Base-by-base conservation (phyloP, 2,888 invertebrate genomes). In the Amphiduros pacificus region DNA sequence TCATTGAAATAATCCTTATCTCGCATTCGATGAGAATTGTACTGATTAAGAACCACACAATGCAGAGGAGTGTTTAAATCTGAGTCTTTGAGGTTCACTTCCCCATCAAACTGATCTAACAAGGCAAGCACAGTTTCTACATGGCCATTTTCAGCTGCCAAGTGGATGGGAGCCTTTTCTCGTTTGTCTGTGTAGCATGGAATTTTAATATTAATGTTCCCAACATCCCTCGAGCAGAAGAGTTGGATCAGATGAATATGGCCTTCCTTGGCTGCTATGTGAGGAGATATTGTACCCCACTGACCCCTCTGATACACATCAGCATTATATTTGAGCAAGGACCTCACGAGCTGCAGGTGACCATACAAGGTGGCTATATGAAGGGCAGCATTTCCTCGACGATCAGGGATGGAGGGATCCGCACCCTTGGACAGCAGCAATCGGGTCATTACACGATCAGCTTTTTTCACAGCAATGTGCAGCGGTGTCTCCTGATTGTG, bases 191-290 rank as follows among this genome's bases (percentile, higher is more conserved):
- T 55, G 32, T 60, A 71, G 41, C 72, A 72, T 2, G 72, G 68
- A 11, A 71, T 64, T 57, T 70, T 71, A 9, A 68, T 61, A 60
- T 71, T 71, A 20, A 70, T 67, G 49, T 65, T 63, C 9, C 63
- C 66, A 2, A 62, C 44, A 54, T 71, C 67, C 11, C 56, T 40
- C 11, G 66, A 57, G 36, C 68, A 70, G 59, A 67, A 70, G 1
- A 69, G 60, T 62, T 72, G 71, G 2, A 72, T 60, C n/a, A 72
- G 65, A 55, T 71, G 71, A 11, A 70, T 68, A 48, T 72, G 72
- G 6, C 71, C 72, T 50, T 71, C 72, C 44, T 62, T 68, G 20
- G 72, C 71, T n/a, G 72, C 72, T 22, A 72, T 72, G 60, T 71
- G 70, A 0, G 68, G 63, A 4, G 72, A 63, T 17, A 71, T 68